Percentiles rank a stretch among this genome's conserved stretches.
These are phyloP conservation scores for Dryobotodes eremita DNA, from an alignment of 2,888 invertebrate species.

Conservation along the genomic window DNA sequence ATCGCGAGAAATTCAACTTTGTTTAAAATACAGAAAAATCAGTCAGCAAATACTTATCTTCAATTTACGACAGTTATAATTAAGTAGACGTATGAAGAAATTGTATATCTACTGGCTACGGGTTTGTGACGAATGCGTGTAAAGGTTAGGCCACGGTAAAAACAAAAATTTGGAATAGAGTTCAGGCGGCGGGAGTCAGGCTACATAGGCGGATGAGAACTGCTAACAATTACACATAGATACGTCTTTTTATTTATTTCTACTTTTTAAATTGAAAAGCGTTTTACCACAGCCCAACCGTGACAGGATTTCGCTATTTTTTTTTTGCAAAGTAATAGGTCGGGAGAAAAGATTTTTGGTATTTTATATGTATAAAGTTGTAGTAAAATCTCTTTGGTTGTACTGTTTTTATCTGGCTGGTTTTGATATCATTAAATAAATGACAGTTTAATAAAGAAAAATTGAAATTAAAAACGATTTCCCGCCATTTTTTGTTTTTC, in stretches of 20 bases:
- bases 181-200: conserved; percentile 48
- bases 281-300: conserved; percentile 50
- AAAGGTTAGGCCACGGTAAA: conserved; percentile 48
- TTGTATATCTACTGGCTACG: conserved; percentile 47
- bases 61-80: conserved; percentile 35
- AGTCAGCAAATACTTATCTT: conserved; percentile 49
- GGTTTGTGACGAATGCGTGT: conserved; percentile 62
- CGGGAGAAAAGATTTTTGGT: no score
- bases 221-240: conserved; percentile 39
- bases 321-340: conserved; percentile 39
- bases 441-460: no score
- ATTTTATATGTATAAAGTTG: no score
- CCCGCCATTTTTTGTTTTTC: no score
- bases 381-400: no score
- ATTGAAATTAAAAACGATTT: no score
- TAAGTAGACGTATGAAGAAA: conserved; percentile 47
- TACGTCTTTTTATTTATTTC: conserved; percentile 44
- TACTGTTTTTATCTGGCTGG: no score
- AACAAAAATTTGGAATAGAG: conserved; percentile 22
- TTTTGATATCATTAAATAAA: no score
- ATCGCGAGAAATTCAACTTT: conserved; percentile 12
- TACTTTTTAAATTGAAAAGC: conserved; percentile 27
- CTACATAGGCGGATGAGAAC: conserved; percentile 58
- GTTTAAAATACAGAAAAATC: conserved; percentile 48
- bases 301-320: conserved; percentile 13